Base-by-base conservation (phyloP, 1,140 invertebrate genomes). In the Artemia franciscana region DNA sequence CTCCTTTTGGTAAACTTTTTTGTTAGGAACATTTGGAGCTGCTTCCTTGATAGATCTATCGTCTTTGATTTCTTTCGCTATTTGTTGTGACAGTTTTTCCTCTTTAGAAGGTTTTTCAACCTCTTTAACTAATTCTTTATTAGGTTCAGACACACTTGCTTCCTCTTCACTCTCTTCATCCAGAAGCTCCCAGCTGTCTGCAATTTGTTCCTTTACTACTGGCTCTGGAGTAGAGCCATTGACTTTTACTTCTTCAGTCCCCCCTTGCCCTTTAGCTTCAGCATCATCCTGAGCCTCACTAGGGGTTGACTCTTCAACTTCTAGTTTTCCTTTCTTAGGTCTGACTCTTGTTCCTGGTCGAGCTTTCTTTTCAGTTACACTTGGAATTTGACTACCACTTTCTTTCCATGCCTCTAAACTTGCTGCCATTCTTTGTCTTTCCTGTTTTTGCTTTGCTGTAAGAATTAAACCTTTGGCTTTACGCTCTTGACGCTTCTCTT, bases 381-480 rank as follows among this genome's bases (percentile, higher is more conserved):
- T 69, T 28, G 68, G 78, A 61, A 81, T 66, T 65, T 77, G 74
- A 15, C 84, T 71, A 30, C 89, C 89, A 73, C 90, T 84, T 26
- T 85, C 86, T 75, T 89, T 89, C 27, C 92, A 75, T 3, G 84
- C 82, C 63, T 94, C 87, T 57, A 97, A 74, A 76, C 91, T 82
- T 39, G 86, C 86, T 72, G 91, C 84, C 2, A 88, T 86, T 66
- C 89, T 77, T 1, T 86, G 85, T 65, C 84, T 79, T 66, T 91
- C 89, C 67, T 88, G 84, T 70, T 88, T 91, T 70, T 98, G 91
- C 73, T 93, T 93, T 0, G 85, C 80, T 4, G 91, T 93, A 27
- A 97, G 73, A 24, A 93, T 75, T 76, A 93, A 96, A 2, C 94
- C 93, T 77, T 97, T 91, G 24, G 86, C 87, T 72, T 95, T 96